Evolutionary conservation across 2,888 invertebrate species (phyloP).

Genomic region (Oligia strigilis): DNA sequence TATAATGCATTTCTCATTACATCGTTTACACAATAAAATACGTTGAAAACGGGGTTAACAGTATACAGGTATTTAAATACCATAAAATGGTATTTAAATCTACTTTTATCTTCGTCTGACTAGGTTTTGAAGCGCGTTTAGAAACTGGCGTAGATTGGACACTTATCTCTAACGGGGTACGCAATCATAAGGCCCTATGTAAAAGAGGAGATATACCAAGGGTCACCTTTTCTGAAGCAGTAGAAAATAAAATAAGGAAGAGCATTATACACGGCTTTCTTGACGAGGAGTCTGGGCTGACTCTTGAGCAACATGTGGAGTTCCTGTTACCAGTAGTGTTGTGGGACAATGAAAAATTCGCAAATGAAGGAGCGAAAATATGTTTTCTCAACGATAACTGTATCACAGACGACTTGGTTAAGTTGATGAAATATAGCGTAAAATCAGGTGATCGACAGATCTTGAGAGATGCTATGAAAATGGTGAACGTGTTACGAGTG

Average conservation of each 20-base stretch:
- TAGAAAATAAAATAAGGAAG: constrained; percentile 79
- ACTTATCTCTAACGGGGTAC: constrained; percentile 74
- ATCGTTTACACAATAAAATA: background rate
- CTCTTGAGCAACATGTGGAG: constrained; percentile 82
- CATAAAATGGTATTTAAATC: background rate
- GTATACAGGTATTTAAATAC: background rate
- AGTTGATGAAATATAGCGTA: constrained; percentile 78
- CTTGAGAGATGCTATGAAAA: constrained; percentile 76
- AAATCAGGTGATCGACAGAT: constrained; percentile 71
- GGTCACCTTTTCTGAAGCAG: constrained; percentile 77
- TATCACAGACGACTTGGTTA: constrained; percentile 79
- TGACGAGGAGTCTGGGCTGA: constrained; percentile 75
- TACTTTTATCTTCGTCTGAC: background rate
- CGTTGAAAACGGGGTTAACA: background rate
- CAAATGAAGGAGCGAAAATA: constrained; percentile 80
- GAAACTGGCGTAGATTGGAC: constrained; percentile 83
- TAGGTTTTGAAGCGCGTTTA: constrained; percentile 83
- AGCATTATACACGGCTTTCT: constrained; percentile 81
- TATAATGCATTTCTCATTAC: background rate
- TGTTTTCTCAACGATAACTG: constrained; percentile 80
- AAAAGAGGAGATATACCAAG: constrained; percentile 67
- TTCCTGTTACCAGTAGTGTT: constrained; percentile 77
- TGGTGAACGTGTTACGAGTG: constrained; percentile 77
- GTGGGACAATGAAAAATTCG: constrained; percentile 84
- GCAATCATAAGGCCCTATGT: constrained; percentile 77